Base-by-base conservation (phyloP, 2,113 vertebrate species). In the Vulpes lagopus region DNA sequence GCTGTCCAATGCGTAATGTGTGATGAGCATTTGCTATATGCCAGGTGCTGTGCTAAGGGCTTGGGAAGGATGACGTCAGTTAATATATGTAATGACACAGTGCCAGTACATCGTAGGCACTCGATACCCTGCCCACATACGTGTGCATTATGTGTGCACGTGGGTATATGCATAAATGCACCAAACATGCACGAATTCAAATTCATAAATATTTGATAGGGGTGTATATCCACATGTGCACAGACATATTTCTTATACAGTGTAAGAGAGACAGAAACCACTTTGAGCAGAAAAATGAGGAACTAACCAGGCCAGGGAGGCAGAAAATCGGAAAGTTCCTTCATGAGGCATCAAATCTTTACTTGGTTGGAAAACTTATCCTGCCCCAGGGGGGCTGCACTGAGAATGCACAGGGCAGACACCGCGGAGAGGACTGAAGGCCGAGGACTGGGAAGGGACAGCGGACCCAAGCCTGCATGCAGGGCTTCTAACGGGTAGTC, bases 1-100 rank as follows among this genome's bases (percentile, higher is more conserved):
- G 9, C 27, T 43, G 5, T 1, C 16, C 9, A 0, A 5, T 0
- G 59, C 5, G 0, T 2, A 12, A 59, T 0, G 6, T 20, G 30
- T 65, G 49, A 30, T 67, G 73, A 71, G 65, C 79, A 25, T 30
- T 27, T 86, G n/a, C 51, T 30, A 2, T 17, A 0, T 0, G 0
- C 65, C 43, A 43, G 79, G 84, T 11, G 1, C 32, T 11, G 12
- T 6, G n/a, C 80, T 30, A 22, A 86, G 35, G n/a, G 14, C n/a
- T 83, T 11, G 32, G 10, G 43, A 25, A 89, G 43, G 27, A 55
- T 2, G 3, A 67, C 3, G 5, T 15, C 43, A 55, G 1, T 23
- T 9, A 57, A 9, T 7, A 1, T 5, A 27, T 7, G 38, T 53
- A 23, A 64, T 0, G 3, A 22, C n/a, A 3, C 8, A 14, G 53